Conservation (phyloP, 2,888 invertebrate genomes). For the Drosophila neutralis region DNA sequence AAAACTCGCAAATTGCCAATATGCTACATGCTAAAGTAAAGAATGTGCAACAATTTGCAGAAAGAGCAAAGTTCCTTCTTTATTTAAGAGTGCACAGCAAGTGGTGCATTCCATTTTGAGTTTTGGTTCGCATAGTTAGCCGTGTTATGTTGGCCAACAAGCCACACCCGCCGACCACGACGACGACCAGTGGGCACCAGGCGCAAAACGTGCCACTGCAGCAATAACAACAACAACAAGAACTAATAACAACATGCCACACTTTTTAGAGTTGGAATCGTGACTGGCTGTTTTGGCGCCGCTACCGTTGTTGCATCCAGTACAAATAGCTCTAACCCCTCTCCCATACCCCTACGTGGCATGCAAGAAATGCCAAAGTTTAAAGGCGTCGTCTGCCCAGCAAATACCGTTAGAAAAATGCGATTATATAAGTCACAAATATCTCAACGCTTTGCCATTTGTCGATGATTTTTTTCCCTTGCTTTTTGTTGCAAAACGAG, state of each 20-base stretch:
- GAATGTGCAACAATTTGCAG: slow-evolving; percentile 24
- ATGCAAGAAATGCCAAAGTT: slow-evolving; percentile 67
- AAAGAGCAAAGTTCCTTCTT: slow-evolving; percentile 45
- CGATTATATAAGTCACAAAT: slow-evolving; percentile 67
- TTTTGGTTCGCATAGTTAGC: slow-evolving; percentile 40
- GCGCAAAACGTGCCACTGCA: slow-evolving; percentile 55
- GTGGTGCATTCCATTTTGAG: slow-evolving; percentile 28
- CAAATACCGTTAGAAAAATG: slow-evolving; percentile 48
- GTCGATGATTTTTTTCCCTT: slow-evolving; percentile 1
- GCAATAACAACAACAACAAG: slow-evolving; percentile 21
- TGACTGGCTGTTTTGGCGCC: slow-evolving; percentile 64
- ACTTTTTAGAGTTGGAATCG: slow-evolving; percentile 67
- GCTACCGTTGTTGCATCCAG: slow-evolving; percentile 41
- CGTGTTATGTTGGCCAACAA: slow-evolving; percentile 31
- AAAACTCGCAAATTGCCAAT: not conserved
- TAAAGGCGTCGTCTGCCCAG: slow-evolving; percentile 68
- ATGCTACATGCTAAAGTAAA: not conserved
- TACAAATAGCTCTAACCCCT: not conserved
- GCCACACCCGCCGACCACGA: slow-evolving; percentile 70
- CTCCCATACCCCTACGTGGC: not conserved
- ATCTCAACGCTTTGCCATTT: slow-evolving; percentile 46
- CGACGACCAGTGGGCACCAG: slow-evolving; percentile 58
- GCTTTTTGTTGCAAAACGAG: slow-evolving; percentile 53
- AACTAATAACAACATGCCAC: slow-evolving; percentile 60
- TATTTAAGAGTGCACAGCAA: slow-evolving; percentile 13